Base-by-base conservation (phyloP, 2,797 vertebrate genomes). In the Myoxocephalus aenaeus region DNA sequence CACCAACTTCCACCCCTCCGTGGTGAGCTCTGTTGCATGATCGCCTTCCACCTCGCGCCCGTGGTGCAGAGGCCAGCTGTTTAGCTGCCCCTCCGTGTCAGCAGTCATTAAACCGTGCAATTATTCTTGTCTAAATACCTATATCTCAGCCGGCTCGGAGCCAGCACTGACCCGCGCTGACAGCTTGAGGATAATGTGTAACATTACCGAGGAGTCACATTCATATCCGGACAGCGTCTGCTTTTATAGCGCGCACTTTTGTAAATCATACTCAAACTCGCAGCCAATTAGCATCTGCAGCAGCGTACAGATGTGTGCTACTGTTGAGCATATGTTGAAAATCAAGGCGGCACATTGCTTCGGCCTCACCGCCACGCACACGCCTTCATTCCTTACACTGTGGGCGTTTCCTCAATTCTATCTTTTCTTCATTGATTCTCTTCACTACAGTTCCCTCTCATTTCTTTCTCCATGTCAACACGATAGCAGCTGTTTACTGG, bases 151-250 rank as follows among this genome's bases (percentile, higher is more conserved):
- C 48, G 54, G 65, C 58, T 13, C 20, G 8, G 34, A 76, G 75
- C 53, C 70, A 54, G 62, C 34, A 25, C 80, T 83, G 90, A 82
- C 87, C 83, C 78, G 76, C 81, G 63, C 80, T 76, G 86, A 86
- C 85, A 75, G 65, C 36, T 38, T 6, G 50, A 78, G 81, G 42
- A 9, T 40, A 17, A 59, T 25, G 61, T 64, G 61, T 14, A 54
- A 59, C 20, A 57, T 62, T 22, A 75, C 7, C 6, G 25, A 18
- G 12, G 2, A 14, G 25, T 25, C 36, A 44, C 36, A 58, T 29
- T 42, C 20, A 36, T n/a, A 48, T 65, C 3, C 4, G 20, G 20
- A n/a, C 7, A 38, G 54, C 10, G 9, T 56, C 40, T 66, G 56
- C 44, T 80, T 25, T 79, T 15, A 72, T n/a, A 54, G 29, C 20